Evolutionary conservation across 1,140 invertebrate species (phyloP).

Genomic region (Zaprionus gabonicus): DNA sequence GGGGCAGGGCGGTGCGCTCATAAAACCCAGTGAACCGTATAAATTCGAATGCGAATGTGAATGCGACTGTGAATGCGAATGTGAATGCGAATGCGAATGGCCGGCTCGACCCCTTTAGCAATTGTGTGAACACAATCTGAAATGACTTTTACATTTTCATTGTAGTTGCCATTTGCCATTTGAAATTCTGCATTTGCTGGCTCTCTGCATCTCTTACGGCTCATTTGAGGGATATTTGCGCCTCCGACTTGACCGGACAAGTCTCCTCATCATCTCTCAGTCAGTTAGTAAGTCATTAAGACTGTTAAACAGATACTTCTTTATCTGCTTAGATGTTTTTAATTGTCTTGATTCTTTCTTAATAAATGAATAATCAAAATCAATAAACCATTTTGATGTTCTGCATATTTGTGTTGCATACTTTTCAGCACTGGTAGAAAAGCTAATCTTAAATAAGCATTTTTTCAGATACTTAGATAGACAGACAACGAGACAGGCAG

Average conservation of each 20-base stretch:
- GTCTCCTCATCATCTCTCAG: background rate
- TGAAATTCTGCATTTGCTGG: conserved; percentile 60
- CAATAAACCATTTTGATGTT: no score
- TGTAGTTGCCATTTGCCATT: conserved; percentile 50
- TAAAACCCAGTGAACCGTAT: conserved; percentile 32
- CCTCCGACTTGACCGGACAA: conserved; percentile 26
- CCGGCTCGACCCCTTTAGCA: conserved; percentile 36
- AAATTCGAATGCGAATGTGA: conserved; percentile 28
- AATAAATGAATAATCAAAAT: no score
- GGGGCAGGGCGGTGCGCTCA: background rate
- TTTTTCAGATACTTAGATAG: no score
- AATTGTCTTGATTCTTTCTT: background rate
- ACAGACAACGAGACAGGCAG: no score
- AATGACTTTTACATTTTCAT: conserved; percentile 67
- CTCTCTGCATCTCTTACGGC: conserved; percentile 52
- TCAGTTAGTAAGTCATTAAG: background rate
- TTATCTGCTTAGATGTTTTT: background rate
- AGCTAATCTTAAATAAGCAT: no score
- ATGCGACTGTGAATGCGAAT: conserved; percentile 28
- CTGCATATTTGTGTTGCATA: no score
- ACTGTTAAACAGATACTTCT: background rate
- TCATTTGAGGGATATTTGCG: conserved; percentile 68
- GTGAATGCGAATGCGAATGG: conserved; percentile 27
- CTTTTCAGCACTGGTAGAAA: no score
- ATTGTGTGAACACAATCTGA: conserved; percentile 59